Evolutionary conservation across 2,113 vertebrate species (phyloP).

Genomic region (Gnathonemus echidnorhynchus): DNA sequence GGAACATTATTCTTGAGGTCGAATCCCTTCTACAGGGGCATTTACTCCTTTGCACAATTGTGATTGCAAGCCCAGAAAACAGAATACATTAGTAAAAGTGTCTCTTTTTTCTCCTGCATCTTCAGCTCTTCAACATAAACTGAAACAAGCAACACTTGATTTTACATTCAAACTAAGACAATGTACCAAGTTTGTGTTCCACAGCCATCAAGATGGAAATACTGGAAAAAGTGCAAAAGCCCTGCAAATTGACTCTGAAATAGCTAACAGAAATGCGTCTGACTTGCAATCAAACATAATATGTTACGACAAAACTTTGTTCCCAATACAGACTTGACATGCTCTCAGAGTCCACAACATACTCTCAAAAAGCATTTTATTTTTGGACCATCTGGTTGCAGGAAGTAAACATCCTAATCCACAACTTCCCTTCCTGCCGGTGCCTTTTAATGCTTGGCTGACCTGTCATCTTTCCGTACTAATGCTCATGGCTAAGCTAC

Average conservation of each 20-base stretch:
- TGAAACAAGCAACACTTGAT: background rate
- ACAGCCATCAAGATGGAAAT: background rate
- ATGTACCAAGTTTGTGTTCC: background rate
- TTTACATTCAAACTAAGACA: background rate
- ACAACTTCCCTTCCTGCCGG: slow-evolving; percentile 31
- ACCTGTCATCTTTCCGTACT: slow-evolving; percentile 41
- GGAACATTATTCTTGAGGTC: background rate
- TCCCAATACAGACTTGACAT: background rate
- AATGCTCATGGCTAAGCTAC: slow-evolving; percentile 21
- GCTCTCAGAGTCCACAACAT: slow-evolving; percentile 22
- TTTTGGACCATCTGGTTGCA: slow-evolving; percentile 42
- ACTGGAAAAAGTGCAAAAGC: background rate
- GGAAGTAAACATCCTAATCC: slow-evolving; percentile 35
- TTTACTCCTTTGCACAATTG: background rate
- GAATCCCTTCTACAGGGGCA: background rate
- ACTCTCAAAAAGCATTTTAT: slow-evolving; percentile 31
- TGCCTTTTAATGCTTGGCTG: slow-evolving; percentile 27
- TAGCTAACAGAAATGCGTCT: background rate
- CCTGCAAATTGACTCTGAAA: background rate
- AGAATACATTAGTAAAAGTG: background rate
- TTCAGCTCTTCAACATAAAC: background rate
- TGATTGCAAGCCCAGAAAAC: background rate
- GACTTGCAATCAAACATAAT: background rate
- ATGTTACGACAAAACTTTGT: background rate
- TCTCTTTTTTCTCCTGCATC: background rate